Conservation (phyloP, 2,888 invertebrate species). For the Sesamia inferens region DNA sequence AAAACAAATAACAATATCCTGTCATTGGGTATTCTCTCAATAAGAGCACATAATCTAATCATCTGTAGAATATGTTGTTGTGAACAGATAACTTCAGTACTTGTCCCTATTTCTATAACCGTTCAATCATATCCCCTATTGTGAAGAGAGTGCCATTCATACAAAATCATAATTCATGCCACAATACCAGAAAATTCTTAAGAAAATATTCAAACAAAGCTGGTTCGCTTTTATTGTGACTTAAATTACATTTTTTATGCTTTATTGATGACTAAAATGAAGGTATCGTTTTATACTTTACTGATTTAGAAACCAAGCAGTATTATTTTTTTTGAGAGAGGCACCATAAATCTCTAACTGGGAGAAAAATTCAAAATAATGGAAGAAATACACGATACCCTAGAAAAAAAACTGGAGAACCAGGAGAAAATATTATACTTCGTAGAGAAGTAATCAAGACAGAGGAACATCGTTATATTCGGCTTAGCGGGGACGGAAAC, state of each 20-base stretch:
- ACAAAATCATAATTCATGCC: conserved; percentile 53
- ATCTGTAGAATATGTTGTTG: conserved; percentile 33
- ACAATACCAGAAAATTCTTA: conserved; percentile 48
- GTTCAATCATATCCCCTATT: conserved; percentile 53
- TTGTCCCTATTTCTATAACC: conserved; percentile 39
- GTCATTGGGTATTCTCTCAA: not conserved
- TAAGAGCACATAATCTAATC: not conserved
- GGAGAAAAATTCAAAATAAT: too few relatives aligned
- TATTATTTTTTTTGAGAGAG: too few relatives aligned
- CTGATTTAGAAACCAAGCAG: too few relatives aligned
- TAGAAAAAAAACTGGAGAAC: too few relatives aligned
- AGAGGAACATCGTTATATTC: too few relatives aligned
- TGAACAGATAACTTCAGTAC: conserved; percentile 43
- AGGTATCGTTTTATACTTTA: too few relatives aligned
- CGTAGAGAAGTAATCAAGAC: too few relatives aligned
- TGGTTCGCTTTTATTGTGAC: conserved; percentile 41
- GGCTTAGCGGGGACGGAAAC: too few relatives aligned
- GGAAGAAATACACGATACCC: too few relatives aligned
- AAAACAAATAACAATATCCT: not conserved
- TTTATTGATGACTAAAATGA: too few relatives aligned
- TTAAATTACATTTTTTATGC: conserved; percentile 25
- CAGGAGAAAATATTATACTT: too few relatives aligned
- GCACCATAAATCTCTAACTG: too few relatives aligned
- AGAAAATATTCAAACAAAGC: conserved; percentile 44
- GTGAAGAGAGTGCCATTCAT: conserved; percentile 51